Base-by-base conservation (phyloP, 1,140 invertebrate species). In the Meloidogyne floridensis region DNA sequence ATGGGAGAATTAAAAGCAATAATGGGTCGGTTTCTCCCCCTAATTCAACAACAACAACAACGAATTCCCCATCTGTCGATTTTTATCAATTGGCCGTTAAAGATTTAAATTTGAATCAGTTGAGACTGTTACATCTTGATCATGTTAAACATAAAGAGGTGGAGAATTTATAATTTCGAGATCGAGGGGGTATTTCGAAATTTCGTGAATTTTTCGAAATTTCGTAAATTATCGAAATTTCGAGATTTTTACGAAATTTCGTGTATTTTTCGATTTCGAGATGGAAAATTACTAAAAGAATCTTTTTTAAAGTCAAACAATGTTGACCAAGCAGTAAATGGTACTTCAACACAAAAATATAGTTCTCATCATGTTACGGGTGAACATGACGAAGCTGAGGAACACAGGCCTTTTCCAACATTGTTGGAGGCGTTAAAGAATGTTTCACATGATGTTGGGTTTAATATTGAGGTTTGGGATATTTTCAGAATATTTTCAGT, bases 51-150 rank as follows among this genome's bases (percentile, higher is more conserved):
- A 7, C 42, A 32, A 32, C 32, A 32, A 32, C 32, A 32, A 32
- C 32, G 32, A 32, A 32, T 32, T 32, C 32, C 1, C 32, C 32
- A 13, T 18, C 81, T 20, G 72, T 83, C 8, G 88, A 89, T 73
- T 87, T 82, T 72, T 89, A 89, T 81, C 89, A 89, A 56, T 72
- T 89, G 9, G 88, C 88, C 1, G 84, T 89, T 53, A 89, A 89
- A 73, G 88, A 89, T 81, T 70, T 89, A 74, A 90, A 88, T 59
- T 77, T 90, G 15, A 76, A 84, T 43, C 89, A 89, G 71, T 69
- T 89, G 2, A 77, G 85, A 53, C 77, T 90, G 9, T 71, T 86
- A 15, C 85, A 86, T 82, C 59, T 65, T 65, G 59, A 65, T 65
- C 59, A 65, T 65, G 6, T 65, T 65, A 65, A n/a, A 65, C 59